Conservation (phyloP, 2,797 vertebrate genomes). For the Amblyraja radiata region DNA sequence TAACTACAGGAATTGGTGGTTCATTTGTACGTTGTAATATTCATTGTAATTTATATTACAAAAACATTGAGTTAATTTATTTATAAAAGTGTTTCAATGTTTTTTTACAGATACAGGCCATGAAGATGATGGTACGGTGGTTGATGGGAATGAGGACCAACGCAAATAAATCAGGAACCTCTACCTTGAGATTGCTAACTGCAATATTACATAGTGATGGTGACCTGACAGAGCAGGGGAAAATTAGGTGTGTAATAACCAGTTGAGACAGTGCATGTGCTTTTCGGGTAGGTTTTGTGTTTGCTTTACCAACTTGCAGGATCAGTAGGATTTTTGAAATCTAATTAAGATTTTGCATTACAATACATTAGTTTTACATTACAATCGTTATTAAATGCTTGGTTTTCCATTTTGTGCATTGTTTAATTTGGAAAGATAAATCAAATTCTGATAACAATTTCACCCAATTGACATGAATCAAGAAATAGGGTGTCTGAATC, state of each 20-base stretch:
- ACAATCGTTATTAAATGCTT: not conserved
- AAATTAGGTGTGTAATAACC: conserved; percentile 74
- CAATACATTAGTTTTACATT: not conserved
- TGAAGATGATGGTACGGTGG: conserved; percentile 98
- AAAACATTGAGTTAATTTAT: conserved; percentile 30
- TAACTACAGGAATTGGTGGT: not conserved
- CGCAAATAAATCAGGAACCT: conserved; percentile 94
- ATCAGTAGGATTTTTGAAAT: not conserved
- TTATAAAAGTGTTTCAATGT: conserved; percentile 17
- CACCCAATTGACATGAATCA: not conserved
- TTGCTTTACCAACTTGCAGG: not conserved
- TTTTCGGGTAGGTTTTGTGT: not conserved
- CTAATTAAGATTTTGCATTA: not conserved
- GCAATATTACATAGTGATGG: conserved; percentile 93
- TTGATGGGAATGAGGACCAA: conserved; percentile 96
- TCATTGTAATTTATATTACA: not conserved
- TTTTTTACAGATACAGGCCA: conserved; percentile 79
- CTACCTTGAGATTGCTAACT: conserved; percentile 85
- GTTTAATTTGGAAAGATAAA: too few relatives aligned
- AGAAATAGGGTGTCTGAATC: not conserved
- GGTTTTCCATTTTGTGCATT: not conserved
- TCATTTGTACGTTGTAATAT: not conserved
- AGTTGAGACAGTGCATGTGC: not conserved
- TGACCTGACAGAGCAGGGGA: conserved; percentile 90
- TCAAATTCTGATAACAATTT: not conserved